Percentiles rank a stretch among this genome's conserved stretches.
Evolutionary conservation across 2,888 invertebrate species (phyloP).

Genomic region (Lymantria dispar): DNA sequence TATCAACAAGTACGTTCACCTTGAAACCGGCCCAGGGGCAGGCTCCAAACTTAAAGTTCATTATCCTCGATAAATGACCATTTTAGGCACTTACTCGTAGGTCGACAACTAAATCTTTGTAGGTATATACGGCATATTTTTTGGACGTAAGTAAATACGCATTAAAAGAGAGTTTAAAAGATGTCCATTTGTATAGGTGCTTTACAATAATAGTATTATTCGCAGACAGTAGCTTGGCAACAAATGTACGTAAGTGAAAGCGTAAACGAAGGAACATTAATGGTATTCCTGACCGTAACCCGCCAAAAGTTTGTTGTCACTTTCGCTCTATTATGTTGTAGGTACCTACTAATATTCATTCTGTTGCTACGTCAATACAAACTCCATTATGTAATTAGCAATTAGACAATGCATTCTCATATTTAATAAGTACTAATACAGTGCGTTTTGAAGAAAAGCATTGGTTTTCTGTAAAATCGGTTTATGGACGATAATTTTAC

Average conservation of each 20-base stretch:
- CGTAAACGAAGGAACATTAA: constrained; percentile 61
- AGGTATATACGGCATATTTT: constrained; percentile 15
- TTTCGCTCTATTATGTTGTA: constrained; percentile 56
- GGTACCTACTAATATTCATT: too few relatives aligned
- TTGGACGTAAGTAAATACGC: constrained; percentile 3
- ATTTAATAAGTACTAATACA: too few relatives aligned
- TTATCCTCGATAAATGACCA: constrained; percentile 68
- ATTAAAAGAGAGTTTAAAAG: constrained; percentile 3
- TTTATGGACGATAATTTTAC: too few relatives aligned
- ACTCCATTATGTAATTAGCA: constrained; percentile 20
- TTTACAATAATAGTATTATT: constrained; percentile 15
- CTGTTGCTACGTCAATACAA: constrained; percentile 20
- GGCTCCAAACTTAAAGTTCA: constrained; percentile 64
- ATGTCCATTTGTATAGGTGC: constrained; percentile 1
- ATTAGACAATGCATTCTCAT: too few relatives aligned
- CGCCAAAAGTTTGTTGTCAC: constrained; percentile 61
- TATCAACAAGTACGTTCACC: constrained; percentile 70
- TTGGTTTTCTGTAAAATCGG: too few relatives aligned
- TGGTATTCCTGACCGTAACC: constrained; percentile 56
- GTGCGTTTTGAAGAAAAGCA: too few relatives aligned
- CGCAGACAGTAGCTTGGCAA: constrained; percentile 19
- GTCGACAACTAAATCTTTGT: constrained; percentile 22
- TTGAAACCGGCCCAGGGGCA: constrained; percentile 71
- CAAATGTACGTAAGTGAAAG: constrained; percentile 58
- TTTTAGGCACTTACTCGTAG: constrained; percentile 50